Conservation (phyloP, 1,140 invertebrate species). For the Pseudomyrmex sp. region DNA sequence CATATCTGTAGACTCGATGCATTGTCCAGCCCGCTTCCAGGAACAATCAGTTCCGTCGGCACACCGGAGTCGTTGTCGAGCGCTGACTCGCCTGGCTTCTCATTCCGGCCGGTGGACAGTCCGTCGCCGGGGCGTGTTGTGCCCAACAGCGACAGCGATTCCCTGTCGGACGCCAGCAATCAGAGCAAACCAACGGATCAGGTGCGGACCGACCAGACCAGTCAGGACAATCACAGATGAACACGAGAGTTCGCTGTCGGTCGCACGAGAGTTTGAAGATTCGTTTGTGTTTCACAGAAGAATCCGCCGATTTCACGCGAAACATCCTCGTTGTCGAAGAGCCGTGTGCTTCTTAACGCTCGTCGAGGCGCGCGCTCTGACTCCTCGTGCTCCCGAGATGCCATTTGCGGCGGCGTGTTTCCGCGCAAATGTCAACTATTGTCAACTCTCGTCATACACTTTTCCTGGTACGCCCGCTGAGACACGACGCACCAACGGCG, state of each 20-base stretch:
- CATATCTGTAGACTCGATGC: slow-evolving; percentile 78
- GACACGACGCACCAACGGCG: no score
- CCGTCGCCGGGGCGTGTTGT: slow-evolving; percentile 82
- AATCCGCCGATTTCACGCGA: no score
- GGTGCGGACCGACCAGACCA: slow-evolving; percentile 68
- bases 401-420: no score
- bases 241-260: slow-evolving; percentile 10
- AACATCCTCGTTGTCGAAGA: no score
- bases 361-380: no score
- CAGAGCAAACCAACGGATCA: slow-evolving; percentile 75
- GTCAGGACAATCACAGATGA: slow-evolving; percentile 71
- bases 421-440: no score
- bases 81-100: slow-evolving; percentile 87
- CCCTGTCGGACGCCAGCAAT: slow-evolving; percentile 81
- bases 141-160: slow-evolving; percentile 77
- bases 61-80: slow-evolving; percentile 88
- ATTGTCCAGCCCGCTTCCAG: slow-evolving; percentile 86
- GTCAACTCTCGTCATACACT: no score
- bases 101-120: slow-evolving; percentile 86
- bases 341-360: no score
- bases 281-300: slow-evolving; percentile 11
- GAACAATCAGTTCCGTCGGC: slow-evolving; percentile 86
- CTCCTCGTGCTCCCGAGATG: no score
- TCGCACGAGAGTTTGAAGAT: slow-evolving; percentile 20
- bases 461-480: no score